Evolutionary conservation across 2,888 invertebrate genomes (phyloP).

Genomic region (Xanthorhoe spadicearia): DNA sequence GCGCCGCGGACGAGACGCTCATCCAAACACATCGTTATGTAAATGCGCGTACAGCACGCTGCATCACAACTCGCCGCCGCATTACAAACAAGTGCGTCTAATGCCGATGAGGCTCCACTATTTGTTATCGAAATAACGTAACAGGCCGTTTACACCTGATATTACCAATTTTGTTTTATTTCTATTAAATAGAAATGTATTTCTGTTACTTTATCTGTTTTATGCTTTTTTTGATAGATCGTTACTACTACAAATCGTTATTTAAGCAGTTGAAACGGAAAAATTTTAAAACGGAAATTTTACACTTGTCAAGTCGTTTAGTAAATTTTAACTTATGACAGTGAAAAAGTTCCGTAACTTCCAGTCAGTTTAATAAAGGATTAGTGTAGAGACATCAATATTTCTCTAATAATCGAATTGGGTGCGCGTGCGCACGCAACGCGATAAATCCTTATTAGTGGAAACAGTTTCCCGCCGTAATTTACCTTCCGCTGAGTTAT

Average conservation of each 20-base stretch:
- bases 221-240: not conserved
- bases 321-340: not conserved
- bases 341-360: not conserved
- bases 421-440: conserved; percentile 23
- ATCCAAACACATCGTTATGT: conserved; percentile 33
- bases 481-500: conserved; percentile 34
- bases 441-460: conserved; percentile 43
- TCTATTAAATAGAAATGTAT: not conserved
- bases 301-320: not conserved
- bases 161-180: not conserved
- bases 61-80: conserved; percentile 35
- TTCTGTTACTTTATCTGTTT: not conserved
- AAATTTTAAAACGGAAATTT: not conserved
- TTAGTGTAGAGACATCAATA: conserved; percentile 15
- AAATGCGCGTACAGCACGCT: conserved; percentile 31
- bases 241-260: not conserved
- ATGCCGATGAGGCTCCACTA: conserved; percentile 8
- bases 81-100: conserved; percentile 40
- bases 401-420: conserved; percentile 15
- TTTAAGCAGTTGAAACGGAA: not conserved
- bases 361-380: not conserved
- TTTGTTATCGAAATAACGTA: conserved; percentile 7
- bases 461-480: conserved; percentile 24
- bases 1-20: not conserved
- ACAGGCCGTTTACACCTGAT: not conserved